Evolutionary conservation across 2,888 invertebrate species (phyloP).

Genomic region (Sepiola atlantica): DNA sequence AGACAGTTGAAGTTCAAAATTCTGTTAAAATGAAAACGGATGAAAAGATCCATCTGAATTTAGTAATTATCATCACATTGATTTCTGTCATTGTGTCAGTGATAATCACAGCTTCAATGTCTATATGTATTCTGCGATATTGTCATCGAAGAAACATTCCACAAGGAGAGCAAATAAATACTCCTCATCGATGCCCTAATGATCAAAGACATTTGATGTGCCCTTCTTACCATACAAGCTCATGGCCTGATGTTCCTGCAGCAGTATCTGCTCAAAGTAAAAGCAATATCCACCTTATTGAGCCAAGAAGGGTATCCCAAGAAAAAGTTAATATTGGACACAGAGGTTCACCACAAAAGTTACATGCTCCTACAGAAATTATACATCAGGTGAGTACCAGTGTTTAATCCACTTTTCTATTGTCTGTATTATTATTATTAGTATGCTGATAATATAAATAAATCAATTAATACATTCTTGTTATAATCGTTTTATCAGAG

Average conservation of each 20-base stretch:
- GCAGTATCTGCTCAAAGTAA: conserved; percentile 8
- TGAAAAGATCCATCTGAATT: neutral
- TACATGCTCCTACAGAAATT: neutral
- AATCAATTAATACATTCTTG: neutral
- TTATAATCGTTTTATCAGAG: neutral
- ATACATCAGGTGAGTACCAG: neutral
- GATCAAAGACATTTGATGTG: conserved; percentile 9
- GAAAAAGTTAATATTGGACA: neutral
- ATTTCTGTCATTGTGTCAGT: conserved; percentile 19
- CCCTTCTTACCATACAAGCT: conserved; percentile 10
- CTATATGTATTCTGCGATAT: neutral
- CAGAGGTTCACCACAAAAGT: neutral
- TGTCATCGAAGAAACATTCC: neutral
- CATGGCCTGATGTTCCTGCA: conserved; percentile 9
- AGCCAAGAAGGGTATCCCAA: neutral
- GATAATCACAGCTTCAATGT: neutral
- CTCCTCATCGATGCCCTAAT: neutral
- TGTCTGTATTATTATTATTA: neutral
- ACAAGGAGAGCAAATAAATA: neutral
- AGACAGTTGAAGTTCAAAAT: conserved; percentile 1
- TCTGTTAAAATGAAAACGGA: neutral
- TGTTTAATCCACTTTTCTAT: neutral
- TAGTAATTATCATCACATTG: neutral
- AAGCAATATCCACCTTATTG: neutral
- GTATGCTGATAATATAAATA: neutral